Conservation (phyloP, 2,797 vertebrate species). For the Propithecus perrieri region DNA sequence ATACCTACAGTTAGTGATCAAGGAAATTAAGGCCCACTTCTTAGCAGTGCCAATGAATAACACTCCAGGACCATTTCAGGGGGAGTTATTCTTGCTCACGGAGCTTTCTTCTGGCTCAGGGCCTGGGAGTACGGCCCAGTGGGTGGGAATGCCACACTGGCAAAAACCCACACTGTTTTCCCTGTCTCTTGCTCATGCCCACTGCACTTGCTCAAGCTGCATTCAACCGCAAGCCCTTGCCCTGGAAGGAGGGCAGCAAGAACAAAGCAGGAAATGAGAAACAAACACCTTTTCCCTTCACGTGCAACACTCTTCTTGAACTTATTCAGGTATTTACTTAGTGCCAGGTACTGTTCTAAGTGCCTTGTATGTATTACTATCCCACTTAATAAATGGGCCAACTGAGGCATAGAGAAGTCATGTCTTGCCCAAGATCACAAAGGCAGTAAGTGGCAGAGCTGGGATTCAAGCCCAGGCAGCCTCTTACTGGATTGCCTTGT, state of each 20-base stretch:
- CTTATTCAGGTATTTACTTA: background rate
- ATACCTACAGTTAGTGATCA: slow-evolving; percentile 54
- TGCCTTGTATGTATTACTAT: background rate
- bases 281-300: background rate
- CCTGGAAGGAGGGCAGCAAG: background rate
- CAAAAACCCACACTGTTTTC: background rate
- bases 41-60: background rate
- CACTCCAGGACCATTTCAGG: background rate
- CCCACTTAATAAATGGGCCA: background rate
- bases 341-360: background rate
- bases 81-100: background rate
- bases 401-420: background rate
- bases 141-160: background rate
- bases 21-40: slow-evolving; percentile 43
- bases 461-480: background rate
- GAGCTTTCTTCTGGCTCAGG: background rate
- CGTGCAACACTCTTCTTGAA: slow-evolving; percentile 5
- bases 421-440: background rate
- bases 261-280: background rate
- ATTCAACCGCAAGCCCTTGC: accelerated
- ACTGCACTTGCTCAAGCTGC: background rate
- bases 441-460: background rate
- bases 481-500: background rate
- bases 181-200: background rate
- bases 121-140: background rate